These are phyloP conservation scores for Cyclina sinensis DNA, from an alignment of 1,140 invertebrate species.

Conservation along the genomic window DNA sequence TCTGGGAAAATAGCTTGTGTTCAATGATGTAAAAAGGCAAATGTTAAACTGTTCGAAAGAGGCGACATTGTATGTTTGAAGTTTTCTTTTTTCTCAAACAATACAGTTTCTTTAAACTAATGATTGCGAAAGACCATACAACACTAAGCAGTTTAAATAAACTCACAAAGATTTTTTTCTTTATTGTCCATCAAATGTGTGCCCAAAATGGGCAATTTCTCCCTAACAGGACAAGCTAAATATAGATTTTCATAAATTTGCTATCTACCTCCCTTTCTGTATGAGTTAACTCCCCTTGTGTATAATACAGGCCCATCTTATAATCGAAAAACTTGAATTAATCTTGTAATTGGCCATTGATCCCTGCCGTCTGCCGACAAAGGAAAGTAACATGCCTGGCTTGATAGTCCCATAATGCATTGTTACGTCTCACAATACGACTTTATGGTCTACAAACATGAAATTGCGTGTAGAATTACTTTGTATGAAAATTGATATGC, in stretches of 20 bases:
- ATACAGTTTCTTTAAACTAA: too few relatives aligned
- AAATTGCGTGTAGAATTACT: conserved; percentile 24
- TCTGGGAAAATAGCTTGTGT: too few relatives aligned
- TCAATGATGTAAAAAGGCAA: too few relatives aligned
- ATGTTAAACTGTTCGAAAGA: too few relatives aligned
- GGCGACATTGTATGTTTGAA: too few relatives aligned
- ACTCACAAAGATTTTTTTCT: not conserved
- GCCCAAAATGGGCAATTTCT: not conserved
- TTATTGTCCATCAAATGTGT: not conserved
- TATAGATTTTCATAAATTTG: not conserved
- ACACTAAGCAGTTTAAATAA: too few relatives aligned
- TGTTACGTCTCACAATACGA: conserved; percentile 4
- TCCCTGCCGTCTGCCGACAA: not conserved
- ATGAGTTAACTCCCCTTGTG: not conserved
- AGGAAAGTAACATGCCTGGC: not conserved
- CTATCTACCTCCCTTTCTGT: not conserved
- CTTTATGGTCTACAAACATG: conserved; percentile 20
- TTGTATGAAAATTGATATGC: conserved; percentile 22
- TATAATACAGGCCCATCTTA: not conserved
- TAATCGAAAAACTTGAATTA: conserved; percentile 8
- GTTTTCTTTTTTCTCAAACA: too few relatives aligned
- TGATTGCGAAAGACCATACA: too few relatives aligned
- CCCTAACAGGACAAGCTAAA: not conserved
- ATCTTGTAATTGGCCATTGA: conserved; percentile 47
- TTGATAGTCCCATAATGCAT: conserved; percentile 4